Percentiles rank a stretch among this genome's conserved stretches.
These are phyloP conservation scores for Carassius gibelio DNA, from an alignment of 2,113 vertebrate species.

Conservation along the genomic window DNA sequence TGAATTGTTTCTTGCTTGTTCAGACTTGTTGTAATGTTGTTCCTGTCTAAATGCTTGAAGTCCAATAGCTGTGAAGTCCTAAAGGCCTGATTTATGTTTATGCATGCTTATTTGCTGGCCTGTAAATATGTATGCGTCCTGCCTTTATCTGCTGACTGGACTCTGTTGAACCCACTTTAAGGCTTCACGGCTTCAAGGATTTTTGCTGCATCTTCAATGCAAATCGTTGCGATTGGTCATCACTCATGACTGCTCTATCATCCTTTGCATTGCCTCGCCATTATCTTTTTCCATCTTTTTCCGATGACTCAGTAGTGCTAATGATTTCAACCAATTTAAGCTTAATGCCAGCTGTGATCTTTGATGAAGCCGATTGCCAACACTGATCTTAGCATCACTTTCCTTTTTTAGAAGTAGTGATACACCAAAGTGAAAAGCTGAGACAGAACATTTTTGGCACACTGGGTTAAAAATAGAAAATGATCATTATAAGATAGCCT, in stretches of 20 bases:
- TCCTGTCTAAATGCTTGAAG: not conserved
- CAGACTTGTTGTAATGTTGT: too few species aligned
- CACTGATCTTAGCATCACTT: not conserved
- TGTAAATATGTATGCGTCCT: conserved; percentile 34
- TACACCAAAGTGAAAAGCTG: not conserved
- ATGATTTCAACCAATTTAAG: conserved; percentile 23
- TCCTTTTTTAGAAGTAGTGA: not conserved
- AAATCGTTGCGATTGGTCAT: not conserved
- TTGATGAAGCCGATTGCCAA: conserved; percentile 2
- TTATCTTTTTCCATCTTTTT: not conserved
- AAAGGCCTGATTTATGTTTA: conserved; percentile 11
- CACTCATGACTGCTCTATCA: not conserved
- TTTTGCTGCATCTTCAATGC: conserved; percentile 13
- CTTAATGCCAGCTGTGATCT: conserved; percentile 19
- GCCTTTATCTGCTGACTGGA: conserved; percentile 28
- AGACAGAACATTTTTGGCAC: not conserved
- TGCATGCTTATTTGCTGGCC: not conserved
- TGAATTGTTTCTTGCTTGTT: not conserved
- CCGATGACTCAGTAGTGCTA: conserved; percentile 5
- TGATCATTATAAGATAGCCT: not conserved
- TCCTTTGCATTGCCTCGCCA: not conserved
- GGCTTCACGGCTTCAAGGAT: conserved; percentile 24
- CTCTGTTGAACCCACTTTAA: not conserved
- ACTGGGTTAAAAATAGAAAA: not conserved
- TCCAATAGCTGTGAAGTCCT: not conserved